These are phyloP conservation scores for Brachyalestes nurse DNA, from an alignment of 2,797 vertebrate species.

Conservation along the genomic window DNA sequence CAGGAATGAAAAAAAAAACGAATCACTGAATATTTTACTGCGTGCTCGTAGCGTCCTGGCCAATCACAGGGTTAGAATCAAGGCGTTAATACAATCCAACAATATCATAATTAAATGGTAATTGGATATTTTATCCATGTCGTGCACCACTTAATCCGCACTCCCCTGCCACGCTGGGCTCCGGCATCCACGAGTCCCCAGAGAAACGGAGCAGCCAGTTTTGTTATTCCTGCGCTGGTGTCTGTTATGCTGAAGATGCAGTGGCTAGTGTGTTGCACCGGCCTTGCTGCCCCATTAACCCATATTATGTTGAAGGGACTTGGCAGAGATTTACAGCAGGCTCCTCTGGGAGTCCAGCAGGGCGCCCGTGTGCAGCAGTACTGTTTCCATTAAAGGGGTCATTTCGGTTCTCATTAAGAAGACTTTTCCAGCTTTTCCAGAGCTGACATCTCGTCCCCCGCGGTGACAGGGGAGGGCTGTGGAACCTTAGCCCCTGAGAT, in stretches of 20 bases:
- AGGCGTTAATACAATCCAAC: no score
- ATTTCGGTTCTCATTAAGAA: conserved; percentile 12
- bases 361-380: neutral
- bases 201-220: neutral
- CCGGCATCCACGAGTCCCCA: neutral
- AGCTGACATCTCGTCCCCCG: conserved; percentile 8
- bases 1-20: neutral
- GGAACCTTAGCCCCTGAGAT: neutral
- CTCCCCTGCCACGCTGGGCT: no score
- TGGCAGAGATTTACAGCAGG: neutral
- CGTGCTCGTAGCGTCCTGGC: neutral
- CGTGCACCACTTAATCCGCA: no score
- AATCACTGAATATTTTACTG: neutral
- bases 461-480: no score
- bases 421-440: neutral
- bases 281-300: neutral
- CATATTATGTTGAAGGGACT: neutral
- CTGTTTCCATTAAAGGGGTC: conserved; percentile 2
- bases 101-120: no score
- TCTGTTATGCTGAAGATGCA: no score
- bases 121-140: no score
- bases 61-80: neutral
- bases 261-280: neutral
- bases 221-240: neutral
- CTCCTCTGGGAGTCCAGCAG: neutral